Evolutionary conservation across 2,888 invertebrate species (phyloP), one percentile per base, ranked within the genome.

Genomic region (Lathronympha strigana): DNA sequence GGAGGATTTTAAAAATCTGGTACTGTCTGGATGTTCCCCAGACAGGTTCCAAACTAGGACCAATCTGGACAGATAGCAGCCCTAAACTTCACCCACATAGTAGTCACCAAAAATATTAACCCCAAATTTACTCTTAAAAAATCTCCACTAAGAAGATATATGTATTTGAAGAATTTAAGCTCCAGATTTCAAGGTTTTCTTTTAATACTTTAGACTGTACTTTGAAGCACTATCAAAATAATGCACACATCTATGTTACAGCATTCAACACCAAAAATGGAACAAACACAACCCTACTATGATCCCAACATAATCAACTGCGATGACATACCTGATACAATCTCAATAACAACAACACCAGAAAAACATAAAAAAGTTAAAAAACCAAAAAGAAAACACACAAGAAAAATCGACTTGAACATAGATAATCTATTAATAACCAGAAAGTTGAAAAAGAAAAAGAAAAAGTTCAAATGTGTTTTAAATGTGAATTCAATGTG

Each of bases 401-500:
- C 49, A 54, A 13, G 43, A n/a, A n/a, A 9, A 4, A 28, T 49
- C 8, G 4, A 28, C 25, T 23, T 25, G 13, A 38, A 51, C 15
- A 60, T 31, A 5, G 71, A 73, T 55, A 72, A 67, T 2, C 67
- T 73, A n/a, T 60, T 72, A 13, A 68, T 74, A 5, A 71, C 74
- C 5, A 67, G 73, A 55, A 71, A 71, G 62, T 69, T 73, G 9
- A 51, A 72, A 47, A 33, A 71, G 0, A 73, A 66, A 38, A 70
- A 63, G 40, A 67, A 64, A n/a, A 71, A 71, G 17, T 57, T 64
- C 6, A 47, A 58, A 53, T 71, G 68, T 51, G 61, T 72, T 2
- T 68, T 69, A 54, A 69, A 69, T 61, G 40, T 70, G 8, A 60
- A 60, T 4, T 25, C 60, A 4, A 0, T 19, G 13, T 38, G 25